Base-by-base conservation (phyloP, 2,797 vertebrate species). In the Cyclopterus lumpus region DNA sequence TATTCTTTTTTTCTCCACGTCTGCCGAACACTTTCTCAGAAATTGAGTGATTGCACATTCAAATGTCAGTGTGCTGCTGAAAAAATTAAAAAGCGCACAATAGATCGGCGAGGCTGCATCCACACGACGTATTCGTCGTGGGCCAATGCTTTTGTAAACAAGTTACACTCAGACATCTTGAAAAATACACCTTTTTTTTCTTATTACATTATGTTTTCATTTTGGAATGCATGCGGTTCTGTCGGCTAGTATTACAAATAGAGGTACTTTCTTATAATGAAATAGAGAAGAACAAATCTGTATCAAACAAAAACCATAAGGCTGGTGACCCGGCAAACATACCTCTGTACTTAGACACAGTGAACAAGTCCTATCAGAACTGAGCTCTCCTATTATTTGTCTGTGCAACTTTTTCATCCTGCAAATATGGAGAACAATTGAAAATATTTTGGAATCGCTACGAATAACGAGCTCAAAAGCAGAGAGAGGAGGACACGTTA, bases 51-150 rank as follows among this genome's bases (percentile, higher is more conserved):
- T 54, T 20, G 40, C 34, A 53, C 28, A 67, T 61, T 81, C 8
- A 65, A 73, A 79, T 30, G 46, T 77, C 71, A 57, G 20, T 20
- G 7, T 24, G 26, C 62, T 58, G 34, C 22, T 78, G 53, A 72
- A 55, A 74, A 73, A 63, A 69, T 64, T 60, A 71, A 60, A 62
- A 59, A 15, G 0, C 26, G 1, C 1, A 6, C 3, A 36, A 1
- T 32, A 51, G 6, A 69, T 63, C 51, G n/a, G 55, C 3, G 4
- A 12, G 34, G 18, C 30, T 58, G 42, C 59, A 64, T 65, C 66
- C 63, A 38, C 51, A 60, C 8, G 7, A 6, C 20, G 15, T 1
- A 8, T 22, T 40, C 3, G 36, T n/a, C 1, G 12, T 67, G 15
- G 38, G 55, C 8, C 12, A 15, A 15, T 0, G 0, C 18, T 40